phyloP scores from a whole-genome alignment of 2,113 vertebrate genomes.

The Phalacrocorax brasilianus region DNA sequence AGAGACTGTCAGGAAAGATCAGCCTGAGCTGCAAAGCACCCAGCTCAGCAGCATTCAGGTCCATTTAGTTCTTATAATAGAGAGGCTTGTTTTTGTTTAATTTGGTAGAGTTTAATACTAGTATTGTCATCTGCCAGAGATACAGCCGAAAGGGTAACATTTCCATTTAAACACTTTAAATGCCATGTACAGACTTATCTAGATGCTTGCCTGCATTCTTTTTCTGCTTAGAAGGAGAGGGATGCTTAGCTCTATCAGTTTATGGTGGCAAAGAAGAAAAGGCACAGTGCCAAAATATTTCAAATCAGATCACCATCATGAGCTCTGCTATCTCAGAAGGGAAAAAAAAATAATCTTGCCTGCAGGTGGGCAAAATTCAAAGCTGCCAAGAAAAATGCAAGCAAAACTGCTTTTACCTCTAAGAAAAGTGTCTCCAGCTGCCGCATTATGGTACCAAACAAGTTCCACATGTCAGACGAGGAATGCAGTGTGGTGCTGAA shows the following conservation, averaged over 20 bases:
- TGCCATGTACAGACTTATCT: background rate
- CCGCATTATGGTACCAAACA: conserved; percentile 36
- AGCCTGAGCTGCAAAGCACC: background rate
- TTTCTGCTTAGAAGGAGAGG: background rate
- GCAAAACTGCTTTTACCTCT: conserved; percentile 45
- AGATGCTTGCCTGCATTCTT: background rate
- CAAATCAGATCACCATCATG: conserved; percentile 29
- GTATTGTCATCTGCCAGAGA: background rate
- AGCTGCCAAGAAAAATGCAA: conserved; percentile 50
- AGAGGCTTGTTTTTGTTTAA: background rate
- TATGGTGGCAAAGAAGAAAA: background rate
- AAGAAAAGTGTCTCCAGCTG: conserved; percentile 61
- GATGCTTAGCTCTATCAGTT: background rate
- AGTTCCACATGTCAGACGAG: conserved; percentile 55
- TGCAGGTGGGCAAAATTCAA: conserved; percentile 59
- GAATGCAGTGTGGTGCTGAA: background rate
- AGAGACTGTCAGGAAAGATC: background rate
- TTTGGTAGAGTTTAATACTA: background rate
- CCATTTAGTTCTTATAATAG: background rate
- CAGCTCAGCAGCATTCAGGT: background rate
- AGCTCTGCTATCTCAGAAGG: conserved; percentile 6
- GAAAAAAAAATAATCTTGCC: conserved; percentile 16
- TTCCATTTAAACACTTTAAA: background rate
- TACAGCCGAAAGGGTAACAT: background rate
- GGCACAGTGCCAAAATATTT: conserved; percentile 25